phyloP scores from a whole-genome alignment of 2,113 vertebrate genomes.

The Oenanthe melanoleuca region DNA sequence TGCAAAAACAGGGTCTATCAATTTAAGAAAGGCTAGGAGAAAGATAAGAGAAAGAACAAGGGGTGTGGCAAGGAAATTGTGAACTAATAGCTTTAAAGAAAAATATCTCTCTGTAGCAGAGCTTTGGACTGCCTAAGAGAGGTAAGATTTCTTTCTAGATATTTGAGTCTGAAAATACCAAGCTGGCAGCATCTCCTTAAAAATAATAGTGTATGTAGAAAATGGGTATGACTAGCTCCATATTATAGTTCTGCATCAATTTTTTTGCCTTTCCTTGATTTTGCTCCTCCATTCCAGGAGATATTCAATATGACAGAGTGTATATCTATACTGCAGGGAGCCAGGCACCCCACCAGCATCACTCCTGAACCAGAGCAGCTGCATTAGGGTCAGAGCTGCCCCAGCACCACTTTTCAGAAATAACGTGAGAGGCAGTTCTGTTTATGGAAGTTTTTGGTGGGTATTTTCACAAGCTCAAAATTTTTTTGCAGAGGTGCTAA shows the following conservation, averaged over 20 bases:
- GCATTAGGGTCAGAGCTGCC: background rate
- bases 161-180: background rate
- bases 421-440: background rate
- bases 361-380: background rate
- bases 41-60: background rate
- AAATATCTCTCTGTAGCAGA: background rate
- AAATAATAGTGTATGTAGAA: background rate
- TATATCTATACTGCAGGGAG: background rate
- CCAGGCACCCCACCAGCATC: background rate
- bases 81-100: background rate
- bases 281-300: background rate
- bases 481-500: background rate
- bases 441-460: slow-evolving; percentile 16
- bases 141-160: background rate
- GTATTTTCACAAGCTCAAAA: background rate
- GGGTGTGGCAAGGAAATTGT: background rate
- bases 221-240: background rate
- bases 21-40: background rate
- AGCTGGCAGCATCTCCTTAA: background rate
- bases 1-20: background rate
- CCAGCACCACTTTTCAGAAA: background rate
- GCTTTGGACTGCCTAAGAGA: background rate
- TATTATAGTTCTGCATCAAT: background rate
- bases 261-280: background rate
- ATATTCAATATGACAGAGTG: rapidly evolving